Base-by-base conservation (phyloP, 2,888 invertebrate species). In the Polietes domitor region DNA sequence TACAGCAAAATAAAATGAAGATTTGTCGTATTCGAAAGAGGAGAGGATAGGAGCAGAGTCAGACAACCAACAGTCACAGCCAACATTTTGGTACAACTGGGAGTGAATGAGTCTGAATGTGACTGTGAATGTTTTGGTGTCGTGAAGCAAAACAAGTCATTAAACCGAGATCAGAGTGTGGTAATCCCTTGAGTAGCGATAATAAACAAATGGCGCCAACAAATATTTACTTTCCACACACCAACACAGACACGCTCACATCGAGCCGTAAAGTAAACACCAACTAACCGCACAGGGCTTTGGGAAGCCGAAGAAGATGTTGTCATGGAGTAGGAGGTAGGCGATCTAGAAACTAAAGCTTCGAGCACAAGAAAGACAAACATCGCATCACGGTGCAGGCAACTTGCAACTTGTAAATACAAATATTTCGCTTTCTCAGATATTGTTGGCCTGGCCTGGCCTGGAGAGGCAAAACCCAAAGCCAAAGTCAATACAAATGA, bases 161-260 rank as follows among this genome's bases (percentile, higher is more conserved):
- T 83, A 83, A 81, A 79, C 68, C 43, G 63, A 68, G 81, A 81
- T 81, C 81, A 70, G 78, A 77, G 63, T 83, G 47, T 50, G 74
- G 47, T 75, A 84, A 79, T 84, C 81, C 84, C 84, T 63, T 73
- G 81, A 79, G 84, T 76, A 81, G 73, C 68, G 84, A 81, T 79
- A 78, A 84, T 78, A 84, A 84, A 84, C 78, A 78, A 84, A 84
- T 78, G 84, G 84, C 84, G 84, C 84, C 84, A 83, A 78, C 77
- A 84, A 80, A 78, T 80, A 84, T 80, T 80, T 80, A 83, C 75
- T 65, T 78, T 78, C 21, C 58, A 63, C 61, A 58, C 55, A 58
- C 21, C 65, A 65, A 65, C 77, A 61, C n/a, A 65, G 4, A 28
- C 10, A 50, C n/a, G 26, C 17, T 17, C n/a, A 50, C n/a, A 50